Base-by-base conservation (phyloP, 2,113 vertebrate species). In the Nettapus auritus region DNA sequence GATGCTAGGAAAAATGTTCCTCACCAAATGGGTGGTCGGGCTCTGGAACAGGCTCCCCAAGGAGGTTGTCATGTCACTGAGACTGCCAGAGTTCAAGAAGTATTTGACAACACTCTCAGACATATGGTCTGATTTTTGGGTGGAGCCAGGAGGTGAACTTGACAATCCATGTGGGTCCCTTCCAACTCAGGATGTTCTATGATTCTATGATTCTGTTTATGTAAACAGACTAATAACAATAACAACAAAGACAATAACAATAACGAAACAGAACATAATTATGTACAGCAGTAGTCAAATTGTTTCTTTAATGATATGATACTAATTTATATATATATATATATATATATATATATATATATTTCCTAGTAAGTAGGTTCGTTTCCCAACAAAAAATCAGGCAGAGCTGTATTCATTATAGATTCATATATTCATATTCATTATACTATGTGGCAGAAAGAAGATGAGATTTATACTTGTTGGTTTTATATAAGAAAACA, bases 191-290 rank as follows among this genome's bases (percentile, higher is more conserved):
- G 48, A 50, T 23, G 22, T 50, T 50, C 48, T 50, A 23, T 50
- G 46, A 46, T 46, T 46, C 46, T 46, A 20, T 21, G 48, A 50
- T 50, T 50, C 0, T 83, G 2, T 64, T 38, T 8, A 18, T 6
- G 46, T 75, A 84, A 82, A 78, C 9, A 38, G 3, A 36, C 11
- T 60, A 69, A 28, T 17, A 80, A 46, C 40, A 29, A 21, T 33
- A 55, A 55, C 34, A 10, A 13, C 28, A 40, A 55, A 38, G 29
- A 38, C 20, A 20, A 21, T 19, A 73, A 73, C 14, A 15, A 31
- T 15, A 53, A 88, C 29, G 5, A 50, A 53, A 31, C 2, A 36
- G 36, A 89, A 44, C 0, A 0, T 68, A 77, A 74, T 3, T 21
- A 6, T 17, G 6, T 52, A 73, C 3, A 64, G 6, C 4, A 42